These are phyloP conservation scores for Dasypogon diadema DNA, from an alignment of 2,888 invertebrate genomes.

Conservation along the genomic window DNA sequence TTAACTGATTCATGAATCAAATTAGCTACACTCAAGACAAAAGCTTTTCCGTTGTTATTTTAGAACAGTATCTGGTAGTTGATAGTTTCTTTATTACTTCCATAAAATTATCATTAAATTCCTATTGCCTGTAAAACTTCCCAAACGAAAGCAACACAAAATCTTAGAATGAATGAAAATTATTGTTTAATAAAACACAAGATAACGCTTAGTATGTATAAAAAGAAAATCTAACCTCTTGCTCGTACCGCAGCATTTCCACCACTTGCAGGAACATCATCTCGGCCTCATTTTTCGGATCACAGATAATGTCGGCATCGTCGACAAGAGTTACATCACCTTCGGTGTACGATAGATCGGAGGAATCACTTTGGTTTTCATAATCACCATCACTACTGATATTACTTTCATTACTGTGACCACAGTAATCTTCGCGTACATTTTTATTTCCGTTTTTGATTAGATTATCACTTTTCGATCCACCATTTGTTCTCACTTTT, in stretches of 20 bases:
- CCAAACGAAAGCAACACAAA: too few relatives aligned
- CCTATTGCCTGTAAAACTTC: too few relatives aligned
- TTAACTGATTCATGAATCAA: too few relatives aligned
- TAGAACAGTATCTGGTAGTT: too few relatives aligned
- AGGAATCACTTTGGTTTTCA: conserved; percentile 58
- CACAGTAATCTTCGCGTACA: background rate
- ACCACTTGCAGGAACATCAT: conserved; percentile 68
- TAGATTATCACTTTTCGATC: conserved; percentile 50
- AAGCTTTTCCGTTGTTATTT: too few relatives aligned
- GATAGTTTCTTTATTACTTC: too few relatives aligned
- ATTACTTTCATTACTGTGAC: background rate
- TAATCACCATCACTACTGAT: conserved; percentile 17
- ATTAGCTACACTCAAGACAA: too few relatives aligned
- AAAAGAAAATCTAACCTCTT: conserved; percentile 64
- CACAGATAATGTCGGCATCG: conserved; percentile 66
- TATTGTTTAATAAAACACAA: background rate
- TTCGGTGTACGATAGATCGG: conserved; percentile 63
- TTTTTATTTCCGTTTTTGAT: conserved; percentile 25
- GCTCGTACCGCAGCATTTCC: conserved; percentile 68
- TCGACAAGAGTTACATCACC: conserved; percentile 67
- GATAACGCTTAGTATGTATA: background rate
- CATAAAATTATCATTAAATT: too few relatives aligned
- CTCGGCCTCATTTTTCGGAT: conserved; percentile 68
- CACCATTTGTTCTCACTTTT: conserved; percentile 56
- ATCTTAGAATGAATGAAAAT: too few relatives aligned